Conservation (phyloP, 2,888 invertebrate species). For the Drosophila pegasa region DNA sequence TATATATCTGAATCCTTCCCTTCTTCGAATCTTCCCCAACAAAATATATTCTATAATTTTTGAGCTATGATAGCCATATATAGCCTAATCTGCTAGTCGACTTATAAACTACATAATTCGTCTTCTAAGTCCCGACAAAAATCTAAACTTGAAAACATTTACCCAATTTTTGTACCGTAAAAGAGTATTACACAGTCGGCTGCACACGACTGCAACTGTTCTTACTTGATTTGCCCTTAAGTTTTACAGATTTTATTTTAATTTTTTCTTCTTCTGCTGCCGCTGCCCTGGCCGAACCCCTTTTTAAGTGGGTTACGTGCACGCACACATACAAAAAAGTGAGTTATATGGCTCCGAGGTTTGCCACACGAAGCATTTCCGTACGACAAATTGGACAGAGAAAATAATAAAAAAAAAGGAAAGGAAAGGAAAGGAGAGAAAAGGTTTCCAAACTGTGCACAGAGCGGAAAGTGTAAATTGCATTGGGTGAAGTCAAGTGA, state of each 20-base stretch:
- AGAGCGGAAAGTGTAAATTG: slow-evolving; percentile 57
- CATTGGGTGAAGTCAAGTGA: slow-evolving; percentile 43
- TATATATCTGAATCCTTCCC: no score
- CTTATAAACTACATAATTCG: no score
- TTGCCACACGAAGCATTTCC: slow-evolving; percentile 49
- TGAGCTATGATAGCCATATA: no score
- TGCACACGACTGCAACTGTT: background rate
- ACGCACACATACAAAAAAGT: slow-evolving; percentile 49
- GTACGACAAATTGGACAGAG: slow-evolving; percentile 69
- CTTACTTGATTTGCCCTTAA: slow-evolving; percentile 18
- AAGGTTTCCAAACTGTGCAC: slow-evolving; percentile 46
- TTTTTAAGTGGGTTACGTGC: slow-evolving; percentile 26
- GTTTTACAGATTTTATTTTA: slow-evolving; percentile 67
- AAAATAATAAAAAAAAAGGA: slow-evolving; percentile 25
- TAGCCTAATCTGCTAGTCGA: no score
- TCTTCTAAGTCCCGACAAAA: no score
- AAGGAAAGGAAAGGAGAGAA: slow-evolving; percentile 39
- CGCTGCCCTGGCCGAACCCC: slow-evolving; percentile 30
- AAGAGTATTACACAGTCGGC: background rate
- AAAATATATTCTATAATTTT: no score
- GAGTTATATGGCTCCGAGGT: slow-evolving; percentile 61
- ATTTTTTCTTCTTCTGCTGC: slow-evolving; percentile 45
- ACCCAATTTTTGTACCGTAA: background rate
- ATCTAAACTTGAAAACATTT: no score
- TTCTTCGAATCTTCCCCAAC: no score